Evolutionary conservation across 2,113 vertebrate species (phyloP).

Genomic region (Camelus dromedarius): DNA sequence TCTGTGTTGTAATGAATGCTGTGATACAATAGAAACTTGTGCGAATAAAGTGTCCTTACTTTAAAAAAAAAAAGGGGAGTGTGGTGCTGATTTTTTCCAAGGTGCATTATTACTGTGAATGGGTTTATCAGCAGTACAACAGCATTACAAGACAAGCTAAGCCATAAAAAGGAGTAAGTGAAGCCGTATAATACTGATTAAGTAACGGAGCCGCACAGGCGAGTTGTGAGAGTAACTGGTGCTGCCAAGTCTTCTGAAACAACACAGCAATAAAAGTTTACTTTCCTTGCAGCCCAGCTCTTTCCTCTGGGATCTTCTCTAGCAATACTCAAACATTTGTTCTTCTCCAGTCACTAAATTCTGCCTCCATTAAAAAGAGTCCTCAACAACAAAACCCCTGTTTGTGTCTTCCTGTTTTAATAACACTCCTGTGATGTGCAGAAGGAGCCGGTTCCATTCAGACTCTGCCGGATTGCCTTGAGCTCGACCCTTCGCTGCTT

Average conservation of each 20-base stretch:
- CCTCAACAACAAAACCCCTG: background rate
- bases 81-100: slow-evolving; percentile 30
- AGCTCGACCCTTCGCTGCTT: background rate
- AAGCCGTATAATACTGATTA: slow-evolving; percentile 60
- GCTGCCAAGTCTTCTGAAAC: slow-evolving; percentile 60
- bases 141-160: slow-evolving; percentile 66
- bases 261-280: slow-evolving; percentile 66
- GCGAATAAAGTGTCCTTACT: background rate
- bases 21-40: background rate
- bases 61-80: slow-evolving; percentile 46
- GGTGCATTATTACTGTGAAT: slow-evolving; percentile 61
- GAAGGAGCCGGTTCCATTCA: background rate
- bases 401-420: background rate
- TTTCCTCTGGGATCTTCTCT: slow-evolving; percentile 68
- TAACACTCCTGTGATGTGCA: background rate
- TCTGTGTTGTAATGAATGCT: background rate
- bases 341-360: slow-evolving; percentile 41
- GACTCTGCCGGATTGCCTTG: background rate
- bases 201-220: slow-evolving; percentile 47
- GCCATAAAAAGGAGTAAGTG: slow-evolving; percentile 76
- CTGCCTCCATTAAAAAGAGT: slow-evolving; percentile 36
- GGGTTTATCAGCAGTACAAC: slow-evolving; percentile 74
- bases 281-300: slow-evolving; percentile 34
- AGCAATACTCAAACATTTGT: slow-evolving; percentile 57
- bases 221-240: background rate